Evolutionary conservation across 2,113 vertebrate species (phyloP), one percentile per base, ranked within the genome.

Genomic region (Zosterops borbonicus): DNA sequence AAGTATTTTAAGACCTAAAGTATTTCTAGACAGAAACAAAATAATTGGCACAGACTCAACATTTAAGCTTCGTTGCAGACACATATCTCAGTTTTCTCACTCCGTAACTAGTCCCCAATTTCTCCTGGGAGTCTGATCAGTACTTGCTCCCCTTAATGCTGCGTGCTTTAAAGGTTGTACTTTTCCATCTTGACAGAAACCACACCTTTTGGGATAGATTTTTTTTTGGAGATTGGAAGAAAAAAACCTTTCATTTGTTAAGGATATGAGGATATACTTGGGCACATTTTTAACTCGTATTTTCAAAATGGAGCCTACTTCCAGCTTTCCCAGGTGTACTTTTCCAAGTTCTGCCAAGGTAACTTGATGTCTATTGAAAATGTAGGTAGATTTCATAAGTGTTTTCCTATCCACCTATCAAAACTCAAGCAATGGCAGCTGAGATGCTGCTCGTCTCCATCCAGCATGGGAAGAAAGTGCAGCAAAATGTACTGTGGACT

Each of bases 1-100:
- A 88, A 92, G 73, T 90, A 58, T 75, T 92, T 84, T 41, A 89
- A 91, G 76, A 60, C 41, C 44, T 93, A 63, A 96, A 87, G 78
- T 93, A 86, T 46, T 86, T 91, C 55, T 83, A 49, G 58, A 69
- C 46, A 95, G 86, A 63, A 94, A 65, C 42, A 89, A 81, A 46
- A 39, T 65, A 22, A 12, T 77, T 89, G 46, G n/a, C 71, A 29
- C 46, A 84, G 86, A 39, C 12, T 2, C 2, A 83, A 29, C 23
- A 41, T 81, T 92, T 89, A 58, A 74, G 29, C 37, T 83, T 53
- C 42, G n/a, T 56, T 0, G 0, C 33, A 52, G 75, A 69, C 81
- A 86, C 53, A 24, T 87, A 84, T 41, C 84, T 73, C 35, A 42
- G 10, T 85, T 86, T 94, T 92, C 47, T 68, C 41, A 65, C 68